These are phyloP conservation scores for Esox lucius DNA, from an alignment of 2,797 vertebrate species.

Conservation along the genomic window DNA sequence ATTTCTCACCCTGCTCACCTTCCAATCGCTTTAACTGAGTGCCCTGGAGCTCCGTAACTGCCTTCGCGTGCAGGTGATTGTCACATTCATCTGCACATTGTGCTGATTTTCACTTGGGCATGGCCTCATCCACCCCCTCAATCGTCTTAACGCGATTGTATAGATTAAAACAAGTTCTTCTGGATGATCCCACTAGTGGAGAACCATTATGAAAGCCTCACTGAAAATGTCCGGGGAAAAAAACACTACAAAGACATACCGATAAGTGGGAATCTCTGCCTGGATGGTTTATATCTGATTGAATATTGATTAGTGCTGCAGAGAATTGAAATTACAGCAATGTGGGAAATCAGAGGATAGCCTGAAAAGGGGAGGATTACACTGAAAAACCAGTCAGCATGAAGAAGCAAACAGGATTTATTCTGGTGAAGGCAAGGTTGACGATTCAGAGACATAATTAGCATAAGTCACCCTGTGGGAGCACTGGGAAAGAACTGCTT, in stretches of 20 bases:
- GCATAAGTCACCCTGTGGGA: slow-evolving; percentile 48
- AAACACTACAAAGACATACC: background rate
- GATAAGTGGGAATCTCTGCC: background rate
- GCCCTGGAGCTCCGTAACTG: slow-evolving; percentile 14
- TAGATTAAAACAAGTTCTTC: background rate
- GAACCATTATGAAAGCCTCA: background rate
- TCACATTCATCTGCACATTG: slow-evolving; percentile 13
- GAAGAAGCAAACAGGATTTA: slow-evolving; percentile 47
- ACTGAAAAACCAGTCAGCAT: slow-evolving; percentile 43
- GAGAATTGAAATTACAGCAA: background rate
- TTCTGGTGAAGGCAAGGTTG: slow-evolving; percentile 40
- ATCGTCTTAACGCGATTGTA: background rate
- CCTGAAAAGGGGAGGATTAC: slow-evolving; percentile 44
- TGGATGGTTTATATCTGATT: slow-evolving; percentile 9
- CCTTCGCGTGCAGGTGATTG: slow-evolving; percentile 14
- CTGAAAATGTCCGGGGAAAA: background rate
- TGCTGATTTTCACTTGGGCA: background rate
- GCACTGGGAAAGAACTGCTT: slow-evolving; percentile 35
- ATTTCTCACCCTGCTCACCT: slow-evolving; percentile 17
- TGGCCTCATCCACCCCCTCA: background rate
- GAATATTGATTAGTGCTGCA: slow-evolving; percentile 7
- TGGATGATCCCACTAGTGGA: background rate
- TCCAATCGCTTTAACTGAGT: slow-evolving; percentile 18
- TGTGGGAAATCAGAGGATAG: background rate
- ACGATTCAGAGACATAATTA: slow-evolving; percentile 53